Evolutionary conservation across 2,888 invertebrate genomes (phyloP).

Genomic region (Prosapia bicincta): DNA sequence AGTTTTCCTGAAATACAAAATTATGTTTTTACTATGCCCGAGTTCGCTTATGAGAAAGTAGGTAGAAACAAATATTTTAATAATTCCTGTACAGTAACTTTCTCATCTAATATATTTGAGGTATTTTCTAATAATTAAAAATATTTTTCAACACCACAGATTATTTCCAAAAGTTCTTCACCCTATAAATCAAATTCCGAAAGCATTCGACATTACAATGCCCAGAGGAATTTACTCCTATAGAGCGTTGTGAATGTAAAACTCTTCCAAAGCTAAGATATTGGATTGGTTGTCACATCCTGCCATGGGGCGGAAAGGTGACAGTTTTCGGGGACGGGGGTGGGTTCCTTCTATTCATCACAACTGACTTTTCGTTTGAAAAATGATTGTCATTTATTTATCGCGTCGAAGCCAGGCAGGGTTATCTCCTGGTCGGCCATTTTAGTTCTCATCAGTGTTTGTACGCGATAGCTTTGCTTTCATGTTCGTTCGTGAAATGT

Average conservation of each 20-base stretch:
- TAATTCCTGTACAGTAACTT: too few relatives aligned
- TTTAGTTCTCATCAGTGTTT: neutral
- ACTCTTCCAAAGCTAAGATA: neutral
- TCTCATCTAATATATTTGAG: too few relatives aligned
- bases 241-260: neutral
- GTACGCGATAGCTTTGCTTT: neutral
- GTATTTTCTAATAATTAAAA: too few relatives aligned
- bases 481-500: too few relatives aligned
- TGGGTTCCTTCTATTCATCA: constrained; percentile 1
- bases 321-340: constrained; percentile 14
- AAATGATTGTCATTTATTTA: constrained; percentile 29
- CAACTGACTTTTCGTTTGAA: constrained; percentile 18
- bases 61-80: too few relatives aligned
- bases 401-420: neutral
- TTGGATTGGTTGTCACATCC: neutral
- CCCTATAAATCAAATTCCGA: too few relatives aligned
- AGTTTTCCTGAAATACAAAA: too few relatives aligned
- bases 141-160: too few relatives aligned
- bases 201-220: too few relatives aligned
- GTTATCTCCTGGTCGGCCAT: neutral
- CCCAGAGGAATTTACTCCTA: neutral
- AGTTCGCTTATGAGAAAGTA: too few relatives aligned
- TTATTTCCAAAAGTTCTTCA: too few relatives aligned
- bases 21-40: too few relatives aligned
- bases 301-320: neutral